Evolutionary conservation across 1,140 invertebrate genomes (phyloP).

Genomic region (Parapsyche elsis): DNA sequence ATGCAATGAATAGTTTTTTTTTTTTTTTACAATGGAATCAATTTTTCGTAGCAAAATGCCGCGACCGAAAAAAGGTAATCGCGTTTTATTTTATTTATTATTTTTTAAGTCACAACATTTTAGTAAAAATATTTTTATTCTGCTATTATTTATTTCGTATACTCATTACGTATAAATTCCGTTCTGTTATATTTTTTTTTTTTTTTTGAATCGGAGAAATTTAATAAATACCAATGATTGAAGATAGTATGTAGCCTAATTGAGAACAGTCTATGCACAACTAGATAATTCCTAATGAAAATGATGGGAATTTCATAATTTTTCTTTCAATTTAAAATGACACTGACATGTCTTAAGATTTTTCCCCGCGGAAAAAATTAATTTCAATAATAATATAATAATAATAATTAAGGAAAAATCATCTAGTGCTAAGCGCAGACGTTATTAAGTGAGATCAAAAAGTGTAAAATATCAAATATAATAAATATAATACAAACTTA

Average conservation of each 20-base stretch:
- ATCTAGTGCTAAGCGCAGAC: conserved; percentile 55
- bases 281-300: conserved; percentile 27
- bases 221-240: neutral
- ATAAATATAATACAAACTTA: conserved; percentile 50
- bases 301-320: conserved; percentile 18
- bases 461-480: conserved; percentile 56
- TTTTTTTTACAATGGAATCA: neutral
- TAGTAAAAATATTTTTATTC: neutral
- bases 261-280: conserved; percentile 41
- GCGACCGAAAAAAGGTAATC: neutral
- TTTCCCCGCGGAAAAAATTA: conserved; percentile 14
- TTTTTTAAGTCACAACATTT: neutral
- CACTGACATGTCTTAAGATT: conserved; percentile 22
- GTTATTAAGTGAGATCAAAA: conserved; percentile 55
- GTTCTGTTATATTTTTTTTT: neutral
- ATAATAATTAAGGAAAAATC: conserved; percentile 13
- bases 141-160: conserved; percentile 31
- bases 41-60: neutral
- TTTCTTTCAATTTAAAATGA: conserved; percentile 1
- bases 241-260: neutral
- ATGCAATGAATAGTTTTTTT: conserved; percentile 29
- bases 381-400: conserved; percentile 6
- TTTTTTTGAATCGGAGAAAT: neutral
- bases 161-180: conserved; percentile 20
- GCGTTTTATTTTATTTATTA: neutral